Conservation (phyloP, 1,140 invertebrate species). For the Brachystomella parvula region DNA sequence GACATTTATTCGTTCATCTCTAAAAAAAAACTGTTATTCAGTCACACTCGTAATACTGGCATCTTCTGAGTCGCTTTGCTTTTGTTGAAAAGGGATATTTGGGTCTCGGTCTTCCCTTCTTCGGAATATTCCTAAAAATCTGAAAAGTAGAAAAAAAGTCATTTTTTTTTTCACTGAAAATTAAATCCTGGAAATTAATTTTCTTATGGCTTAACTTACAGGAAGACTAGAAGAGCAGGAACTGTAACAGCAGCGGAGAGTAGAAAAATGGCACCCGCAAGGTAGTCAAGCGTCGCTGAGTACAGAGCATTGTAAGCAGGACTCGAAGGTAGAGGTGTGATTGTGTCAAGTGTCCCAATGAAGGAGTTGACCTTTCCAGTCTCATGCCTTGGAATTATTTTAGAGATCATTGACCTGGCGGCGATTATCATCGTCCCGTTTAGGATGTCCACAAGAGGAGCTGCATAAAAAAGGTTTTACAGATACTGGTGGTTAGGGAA, state of each 20-base stretch:
- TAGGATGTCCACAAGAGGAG: slow-evolving; percentile 48
- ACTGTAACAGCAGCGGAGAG: slow-evolving; percentile 28
- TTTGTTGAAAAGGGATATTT: too few relatives aligned
- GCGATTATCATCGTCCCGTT: slow-evolving; percentile 48
- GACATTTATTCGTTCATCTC: too few relatives aligned
- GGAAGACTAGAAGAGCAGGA: slow-evolving; percentile 23
- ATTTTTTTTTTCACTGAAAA: too few relatives aligned
- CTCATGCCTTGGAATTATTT: slow-evolving; percentile 42
- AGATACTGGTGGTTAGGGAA: background rate
- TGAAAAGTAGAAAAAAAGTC: background rate
- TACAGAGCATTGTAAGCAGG: slow-evolving; percentile 32
- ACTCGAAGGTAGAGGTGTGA: slow-evolving; percentile 25
- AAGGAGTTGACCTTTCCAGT: slow-evolving; percentile 34
- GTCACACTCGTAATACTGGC: too few relatives aligned
- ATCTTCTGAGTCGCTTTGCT: too few relatives aligned
- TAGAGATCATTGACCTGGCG: slow-evolving; percentile 51
- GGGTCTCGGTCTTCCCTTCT: background rate
- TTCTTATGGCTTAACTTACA: slow-evolving; percentile 11
- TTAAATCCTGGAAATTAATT: too few relatives aligned
- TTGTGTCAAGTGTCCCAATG: slow-evolving; percentile 25
- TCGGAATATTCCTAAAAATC: background rate
- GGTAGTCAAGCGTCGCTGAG: slow-evolving; percentile 17
- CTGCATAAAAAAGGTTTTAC: slow-evolving; percentile 32
- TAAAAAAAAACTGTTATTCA: too few relatives aligned
- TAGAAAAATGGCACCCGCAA: slow-evolving; percentile 31